Conservation (phyloP, 2,113 vertebrate genomes). For the Turnix velox region DNA sequence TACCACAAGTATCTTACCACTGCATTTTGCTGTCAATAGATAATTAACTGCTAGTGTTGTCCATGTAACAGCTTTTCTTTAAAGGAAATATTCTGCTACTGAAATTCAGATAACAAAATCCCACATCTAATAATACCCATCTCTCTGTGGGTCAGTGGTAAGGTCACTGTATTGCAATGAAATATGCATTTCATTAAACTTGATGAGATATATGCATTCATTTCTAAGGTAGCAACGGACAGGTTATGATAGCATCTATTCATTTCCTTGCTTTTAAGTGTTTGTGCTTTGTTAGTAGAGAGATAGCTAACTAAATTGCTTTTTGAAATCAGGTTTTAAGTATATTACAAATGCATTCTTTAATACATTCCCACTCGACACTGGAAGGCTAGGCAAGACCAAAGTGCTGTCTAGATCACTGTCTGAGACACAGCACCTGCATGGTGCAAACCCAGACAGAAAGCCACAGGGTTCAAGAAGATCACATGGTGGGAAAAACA, state of each 20-base stretch:
- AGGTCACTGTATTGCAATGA: neutral
- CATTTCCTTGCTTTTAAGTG: conserved; percentile 24
- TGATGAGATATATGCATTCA: neutral
- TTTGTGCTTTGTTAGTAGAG: conserved; percentile 2
- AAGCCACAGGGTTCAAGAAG: neutral
- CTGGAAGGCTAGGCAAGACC: neutral
- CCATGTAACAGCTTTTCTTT: neutral
- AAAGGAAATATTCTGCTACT: neutral
- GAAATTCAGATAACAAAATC: neutral
- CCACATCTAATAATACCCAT: neutral
- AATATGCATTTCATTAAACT: conserved; percentile 14
- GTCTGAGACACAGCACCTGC: neutral
- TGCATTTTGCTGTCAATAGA: neutral
- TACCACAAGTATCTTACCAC: neutral
- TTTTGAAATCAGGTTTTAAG: neutral
- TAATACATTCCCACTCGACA: neutral
- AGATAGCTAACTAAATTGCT: conserved; percentile 12
- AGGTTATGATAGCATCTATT: neutral
- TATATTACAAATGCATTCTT: neutral
- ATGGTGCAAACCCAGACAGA: neutral
- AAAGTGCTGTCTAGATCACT: neutral
- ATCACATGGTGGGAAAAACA: neutral
- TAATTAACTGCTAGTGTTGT: conserved; percentile 1
- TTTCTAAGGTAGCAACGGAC: neutral
- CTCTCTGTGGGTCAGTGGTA: neutral